Conservation (phyloP, 2,797 vertebrate genomes). For the Lindbergichthys nudifrons region DNA sequence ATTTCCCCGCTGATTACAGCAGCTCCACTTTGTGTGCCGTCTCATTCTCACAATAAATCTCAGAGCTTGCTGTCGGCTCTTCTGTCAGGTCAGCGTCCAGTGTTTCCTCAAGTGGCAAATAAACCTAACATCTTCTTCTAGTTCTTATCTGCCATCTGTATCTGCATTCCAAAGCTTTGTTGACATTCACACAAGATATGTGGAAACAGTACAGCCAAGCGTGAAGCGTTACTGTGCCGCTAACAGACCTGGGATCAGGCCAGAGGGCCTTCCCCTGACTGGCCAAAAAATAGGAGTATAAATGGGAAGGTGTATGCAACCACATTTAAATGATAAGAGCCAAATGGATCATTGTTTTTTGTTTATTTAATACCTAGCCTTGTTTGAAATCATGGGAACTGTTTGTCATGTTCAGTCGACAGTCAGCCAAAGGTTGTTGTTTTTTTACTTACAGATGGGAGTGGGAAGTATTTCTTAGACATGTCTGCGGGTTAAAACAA, state of each 20-base stretch:
- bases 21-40: background rate
- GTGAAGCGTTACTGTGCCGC: too few species aligned
- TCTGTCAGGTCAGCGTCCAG: background rate
- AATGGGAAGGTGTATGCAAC: background rate
- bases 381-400: background rate
- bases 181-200: background rate
- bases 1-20: conserved; percentile 12
- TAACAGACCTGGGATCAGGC: too few species aligned
- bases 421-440: background rate
- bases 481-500: background rate
- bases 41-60: conserved; percentile 13
- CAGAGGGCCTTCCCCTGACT: background rate
- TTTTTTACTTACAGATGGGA: background rate
- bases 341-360: background rate
- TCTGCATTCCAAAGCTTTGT: background rate
- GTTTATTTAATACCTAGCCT: background rate
- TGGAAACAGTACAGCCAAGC: background rate
- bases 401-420: too few species aligned
- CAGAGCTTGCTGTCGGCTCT: background rate
- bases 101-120: background rate
- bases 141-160: background rate
- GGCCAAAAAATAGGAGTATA: background rate
- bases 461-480: too few species aligned
- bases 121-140: background rate
- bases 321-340: background rate